Percentiles rank a stretch among this genome's conserved stretches.
phyloP scores from a whole-genome alignment of 1,140 invertebrate genomes.

The Capitella teleta region DNA sequence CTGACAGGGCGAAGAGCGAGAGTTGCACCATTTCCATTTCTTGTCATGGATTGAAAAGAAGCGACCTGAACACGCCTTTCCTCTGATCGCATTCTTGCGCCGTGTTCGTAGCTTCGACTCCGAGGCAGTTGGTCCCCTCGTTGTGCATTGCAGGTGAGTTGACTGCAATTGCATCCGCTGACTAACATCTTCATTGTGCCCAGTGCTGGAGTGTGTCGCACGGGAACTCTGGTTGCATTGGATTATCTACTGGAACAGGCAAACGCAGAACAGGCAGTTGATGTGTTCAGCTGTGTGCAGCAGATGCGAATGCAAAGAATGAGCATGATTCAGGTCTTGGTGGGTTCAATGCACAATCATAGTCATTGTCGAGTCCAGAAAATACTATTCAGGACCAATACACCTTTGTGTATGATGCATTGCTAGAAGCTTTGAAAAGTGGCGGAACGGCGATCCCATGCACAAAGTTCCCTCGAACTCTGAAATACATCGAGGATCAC shows the following conservation, averaged over 20 bases:
- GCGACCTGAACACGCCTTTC: background rate
- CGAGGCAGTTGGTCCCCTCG: conserved; percentile 52
- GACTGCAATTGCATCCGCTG: too few species aligned
- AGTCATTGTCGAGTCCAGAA: too few species aligned
- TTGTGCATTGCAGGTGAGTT: conserved; percentile 81
- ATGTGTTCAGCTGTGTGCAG: conserved; percentile 35
- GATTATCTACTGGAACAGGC: conserved; percentile 34
- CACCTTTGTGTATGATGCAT: too few species aligned
- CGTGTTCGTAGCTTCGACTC: background rate
- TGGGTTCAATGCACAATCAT: too few species aligned
- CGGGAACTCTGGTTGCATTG: conserved; percentile 42
- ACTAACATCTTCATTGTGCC: too few species aligned
- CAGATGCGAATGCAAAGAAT: conserved; percentile 35
- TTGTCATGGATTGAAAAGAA: background rate
- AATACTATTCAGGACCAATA: too few species aligned
- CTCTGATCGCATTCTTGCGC: conserved; percentile 6
- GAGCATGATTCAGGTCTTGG: conserved; percentile 44
- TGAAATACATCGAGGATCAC: too few species aligned
- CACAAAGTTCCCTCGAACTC: too few species aligned
- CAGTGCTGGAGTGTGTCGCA: conserved; percentile 43
- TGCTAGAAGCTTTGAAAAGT: too few species aligned
- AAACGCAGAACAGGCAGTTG: conserved; percentile 27
- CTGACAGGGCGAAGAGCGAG: too few species aligned
- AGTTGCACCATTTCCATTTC: conserved; percentile 2
- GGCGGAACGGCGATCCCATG: too few species aligned